Evolutionary conservation across 2,113 vertebrate species (phyloP).

Genomic region (Neotoma lepida): DNA sequence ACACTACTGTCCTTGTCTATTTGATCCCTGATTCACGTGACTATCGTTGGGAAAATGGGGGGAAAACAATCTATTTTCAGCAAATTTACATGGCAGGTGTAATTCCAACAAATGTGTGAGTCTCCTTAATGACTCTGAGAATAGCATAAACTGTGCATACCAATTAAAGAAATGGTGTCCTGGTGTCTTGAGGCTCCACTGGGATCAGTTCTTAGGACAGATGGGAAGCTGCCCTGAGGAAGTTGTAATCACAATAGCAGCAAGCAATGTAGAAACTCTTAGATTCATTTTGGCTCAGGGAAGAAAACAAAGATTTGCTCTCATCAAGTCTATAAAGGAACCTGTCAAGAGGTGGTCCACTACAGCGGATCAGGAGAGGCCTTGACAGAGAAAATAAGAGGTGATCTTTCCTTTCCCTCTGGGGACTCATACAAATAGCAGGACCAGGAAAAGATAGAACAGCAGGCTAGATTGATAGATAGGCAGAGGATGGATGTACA

Average conservation of each 20-base stretch:
- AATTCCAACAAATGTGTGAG: fast-evolving
- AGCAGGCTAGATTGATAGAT: no score
- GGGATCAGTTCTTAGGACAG: not conserved
- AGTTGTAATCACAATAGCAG: fast-evolving
- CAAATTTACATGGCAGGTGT: not conserved
- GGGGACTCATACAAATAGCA: not conserved
- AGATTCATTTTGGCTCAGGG: not conserved
- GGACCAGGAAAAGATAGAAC: not conserved
- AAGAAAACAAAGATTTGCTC: not conserved
- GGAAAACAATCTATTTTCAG: not conserved
- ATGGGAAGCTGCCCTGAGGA: fast-evolving
- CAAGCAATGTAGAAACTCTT: not conserved
- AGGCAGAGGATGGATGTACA: no score
- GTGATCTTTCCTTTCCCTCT: fast-evolving
- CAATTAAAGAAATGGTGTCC: fast-evolving
- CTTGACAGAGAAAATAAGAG: not conserved
- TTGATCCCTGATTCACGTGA: fast-evolving
- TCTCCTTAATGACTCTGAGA: fast-evolving
- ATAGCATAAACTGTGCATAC: fast-evolving
- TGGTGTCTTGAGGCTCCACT: fast-evolving
- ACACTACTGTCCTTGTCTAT: fast-evolving
- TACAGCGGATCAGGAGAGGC: not conserved
- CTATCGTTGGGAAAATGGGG: not conserved
- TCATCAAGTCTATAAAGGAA: not conserved
- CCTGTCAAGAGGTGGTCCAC: not conserved